Evolutionary conservation across 2,113 vertebrate genomes (phyloP).

Genomic region (Sciurus niger): DNA sequence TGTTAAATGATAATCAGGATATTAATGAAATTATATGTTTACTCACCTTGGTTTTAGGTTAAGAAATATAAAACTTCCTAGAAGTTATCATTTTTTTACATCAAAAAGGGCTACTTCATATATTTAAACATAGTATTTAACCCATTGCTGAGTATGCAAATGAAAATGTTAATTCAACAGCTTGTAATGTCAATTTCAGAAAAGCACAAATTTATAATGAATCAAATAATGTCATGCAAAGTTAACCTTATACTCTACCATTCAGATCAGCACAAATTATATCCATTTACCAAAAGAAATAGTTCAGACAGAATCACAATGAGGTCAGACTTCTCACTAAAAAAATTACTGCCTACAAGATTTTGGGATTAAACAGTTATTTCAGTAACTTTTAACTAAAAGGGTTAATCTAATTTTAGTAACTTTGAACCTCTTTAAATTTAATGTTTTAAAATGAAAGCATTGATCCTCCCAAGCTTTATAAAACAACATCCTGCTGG

Average conservation of each 20-base stretch:
- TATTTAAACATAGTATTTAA: slow-evolving; percentile 38
- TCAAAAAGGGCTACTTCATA: not conserved
- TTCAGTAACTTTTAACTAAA: slow-evolving; percentile 57
- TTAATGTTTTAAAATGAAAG: slow-evolving; percentile 65
- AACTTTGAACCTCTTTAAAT: slow-evolving; percentile 65
- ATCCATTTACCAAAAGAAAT: slow-evolving; percentile 49
- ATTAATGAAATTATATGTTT: slow-evolving; percentile 52
- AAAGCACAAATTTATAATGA: slow-evolving; percentile 58
- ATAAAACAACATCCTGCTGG: slow-evolving; percentile 34
- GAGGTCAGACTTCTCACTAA: slow-evolving; percentile 39
- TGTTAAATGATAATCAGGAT: slow-evolving; percentile 33
- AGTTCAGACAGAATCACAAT: not conserved
- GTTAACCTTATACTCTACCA: slow-evolving; percentile 39
- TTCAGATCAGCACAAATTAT: slow-evolving; percentile 36
- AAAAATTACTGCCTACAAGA: slow-evolving; percentile 23
- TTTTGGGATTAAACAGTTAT: slow-evolving; percentile 41
- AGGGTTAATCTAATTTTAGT: slow-evolving; percentile 59
- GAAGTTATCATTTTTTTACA: not conserved
- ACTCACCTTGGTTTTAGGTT: not conserved
- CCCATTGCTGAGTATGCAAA: slow-evolving; percentile 15
- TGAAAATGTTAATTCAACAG: slow-evolving; percentile 29
- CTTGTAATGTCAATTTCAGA: slow-evolving; percentile 18
- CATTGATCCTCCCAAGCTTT: slow-evolving; percentile 48
- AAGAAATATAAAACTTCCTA: slow-evolving; percentile 39
- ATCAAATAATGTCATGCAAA: slow-evolving; percentile 32